Base-by-base conservation (phyloP, 2,797 vertebrate species). In the Pelobates cultripes region DNA sequence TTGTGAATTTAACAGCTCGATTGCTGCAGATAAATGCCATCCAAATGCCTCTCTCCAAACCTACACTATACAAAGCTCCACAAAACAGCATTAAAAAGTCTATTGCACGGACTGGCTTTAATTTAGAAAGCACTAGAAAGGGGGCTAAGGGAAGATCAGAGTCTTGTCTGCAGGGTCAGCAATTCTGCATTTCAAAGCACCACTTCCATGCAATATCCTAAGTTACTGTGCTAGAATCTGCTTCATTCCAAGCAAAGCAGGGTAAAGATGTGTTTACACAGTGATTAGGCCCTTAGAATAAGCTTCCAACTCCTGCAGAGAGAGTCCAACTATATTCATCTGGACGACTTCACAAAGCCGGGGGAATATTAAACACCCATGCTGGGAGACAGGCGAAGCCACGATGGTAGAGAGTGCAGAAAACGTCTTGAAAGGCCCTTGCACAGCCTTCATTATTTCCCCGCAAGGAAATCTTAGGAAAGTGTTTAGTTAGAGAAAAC, bases 331-430 rank as follows among this genome's bases (percentile, higher is more conserved):
- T 96, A 96, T 97, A 97, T 99, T 99, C 97, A 97, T 93, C 91
- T 95, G 93, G 95, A 92, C 93, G 95, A 95, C 97, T 98, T 98
- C 96, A 94, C 93, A 98, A 96, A 97, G 94, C 95, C 93, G 93
- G 5, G 96, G 96, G 97, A 98, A 99, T 97, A 99, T 99, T 99
- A 99, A 98, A 99, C 97, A 97, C 97, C 98, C 97, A 99, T 94
- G 96, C 98, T 99, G 98, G 97, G 97, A 96, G 97, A 99, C 98
- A 99, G 97, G 97, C 96, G 96, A 98, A 97, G 96, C 95, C 96
- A 95, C 96, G 82, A 95, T 92, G 94, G 94, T 94, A 95, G 92
- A 94, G 94, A 95, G 95, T 95, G 93, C 93, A 95, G 95, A 95
- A 96, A 96, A 96, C 95, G 95, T 95, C 95, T 92, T 95, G 94